Conservation (phyloP, 2,113 vertebrate genomes). For the Collichthys lucidus region DNA sequence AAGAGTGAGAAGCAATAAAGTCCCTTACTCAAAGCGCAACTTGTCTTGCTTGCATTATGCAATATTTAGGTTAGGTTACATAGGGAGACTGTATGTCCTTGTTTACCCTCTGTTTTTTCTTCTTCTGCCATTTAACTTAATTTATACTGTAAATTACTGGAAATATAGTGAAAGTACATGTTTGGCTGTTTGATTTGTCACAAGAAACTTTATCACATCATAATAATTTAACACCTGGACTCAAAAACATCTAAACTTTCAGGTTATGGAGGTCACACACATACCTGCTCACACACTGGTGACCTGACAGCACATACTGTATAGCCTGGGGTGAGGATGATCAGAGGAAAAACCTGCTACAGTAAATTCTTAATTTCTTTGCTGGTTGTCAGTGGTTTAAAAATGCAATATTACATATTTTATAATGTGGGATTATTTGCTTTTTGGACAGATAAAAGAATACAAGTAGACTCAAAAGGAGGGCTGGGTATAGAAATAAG, state of each 20-base stretch:
- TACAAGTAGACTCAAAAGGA: neutral
- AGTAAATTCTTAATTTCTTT: neutral
- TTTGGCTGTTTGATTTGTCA: neutral
- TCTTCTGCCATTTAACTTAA: neutral
- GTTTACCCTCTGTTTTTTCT: neutral
- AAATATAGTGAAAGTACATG: neutral
- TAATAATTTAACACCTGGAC: neutral
- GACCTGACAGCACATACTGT: neutral
- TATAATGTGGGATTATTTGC: neutral
- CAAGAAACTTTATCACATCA: neutral
- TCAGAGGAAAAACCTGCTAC: neutral
- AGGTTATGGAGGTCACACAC: neutral
- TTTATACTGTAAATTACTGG: neutral
- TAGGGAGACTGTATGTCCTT: neutral
- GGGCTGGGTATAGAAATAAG: neutral
- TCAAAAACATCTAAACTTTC: neutral
- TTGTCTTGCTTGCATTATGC: conserved; percentile 2
- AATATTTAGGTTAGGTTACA: neutral
- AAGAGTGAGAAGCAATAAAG: conserved; percentile 15
- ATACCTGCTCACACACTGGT: neutral
- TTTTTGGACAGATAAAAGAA: neutral
- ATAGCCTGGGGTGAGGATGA: neutral
- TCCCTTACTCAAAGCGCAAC: conserved; percentile 23
- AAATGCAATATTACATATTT: neutral
- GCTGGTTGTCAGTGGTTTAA: neutral